Conservation (phyloP, 2,113 vertebrate genomes). For the Tyrannus savana region DNA sequence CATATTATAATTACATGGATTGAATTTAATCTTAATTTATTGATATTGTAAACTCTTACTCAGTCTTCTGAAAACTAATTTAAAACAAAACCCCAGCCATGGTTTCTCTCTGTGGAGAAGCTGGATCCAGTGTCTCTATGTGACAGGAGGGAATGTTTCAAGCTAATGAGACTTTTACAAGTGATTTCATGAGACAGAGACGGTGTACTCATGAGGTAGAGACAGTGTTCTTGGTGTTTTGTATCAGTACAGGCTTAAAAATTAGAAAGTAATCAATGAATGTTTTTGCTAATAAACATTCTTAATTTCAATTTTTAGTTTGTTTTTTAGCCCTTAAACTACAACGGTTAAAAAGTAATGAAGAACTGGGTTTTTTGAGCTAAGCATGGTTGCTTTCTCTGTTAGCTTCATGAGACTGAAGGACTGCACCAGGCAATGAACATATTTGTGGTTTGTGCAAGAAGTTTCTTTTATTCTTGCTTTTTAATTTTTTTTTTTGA, state of each 20-base stretch:
- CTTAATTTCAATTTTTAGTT: not conserved
- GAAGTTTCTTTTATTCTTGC: not conserved
- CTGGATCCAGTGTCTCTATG: not conserved
- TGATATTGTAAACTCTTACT: not conserved
- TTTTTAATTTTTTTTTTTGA: not conserved
- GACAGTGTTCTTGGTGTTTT: not conserved
- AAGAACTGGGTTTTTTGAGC: not conserved
- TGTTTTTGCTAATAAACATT: not conserved
- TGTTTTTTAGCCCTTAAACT: not conserved
- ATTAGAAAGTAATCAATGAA: not conserved
- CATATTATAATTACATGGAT: not conserved
- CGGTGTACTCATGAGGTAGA: not conserved
- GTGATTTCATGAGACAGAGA: not conserved
- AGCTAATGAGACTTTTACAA: not conserved
- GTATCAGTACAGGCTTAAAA: accelerated
- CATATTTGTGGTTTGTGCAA: not conserved
- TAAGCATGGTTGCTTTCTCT: not conserved
- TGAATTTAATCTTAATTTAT: not conserved
- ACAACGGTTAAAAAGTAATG: not conserved
- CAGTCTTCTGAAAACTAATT: not conserved
- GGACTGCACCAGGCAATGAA: not conserved
- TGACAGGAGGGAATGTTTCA: not conserved
- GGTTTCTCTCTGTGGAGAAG: not conserved
- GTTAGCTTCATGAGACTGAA: not conserved
- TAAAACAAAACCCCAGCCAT: not conserved